Conservation (phyloP, 2,113 vertebrate genomes). For the Cyprinodon tularosa region DNA sequence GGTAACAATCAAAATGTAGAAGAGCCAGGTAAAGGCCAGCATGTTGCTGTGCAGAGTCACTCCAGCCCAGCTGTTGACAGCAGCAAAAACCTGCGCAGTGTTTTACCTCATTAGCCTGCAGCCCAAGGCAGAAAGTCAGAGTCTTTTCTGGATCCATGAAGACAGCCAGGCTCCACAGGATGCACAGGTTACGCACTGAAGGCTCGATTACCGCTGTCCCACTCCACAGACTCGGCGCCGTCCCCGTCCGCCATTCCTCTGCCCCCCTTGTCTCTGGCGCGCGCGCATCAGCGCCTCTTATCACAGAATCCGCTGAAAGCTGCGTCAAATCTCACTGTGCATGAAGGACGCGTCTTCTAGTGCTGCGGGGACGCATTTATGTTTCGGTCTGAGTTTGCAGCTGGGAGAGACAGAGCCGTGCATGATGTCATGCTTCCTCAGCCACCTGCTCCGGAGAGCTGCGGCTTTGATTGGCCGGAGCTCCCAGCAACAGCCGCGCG, state of each 20-base stretch:
- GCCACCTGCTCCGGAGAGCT: slow-evolving; percentile 46
- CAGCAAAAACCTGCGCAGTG: slow-evolving; percentile 20
- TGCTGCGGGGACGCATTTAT: slow-evolving; percentile 15
- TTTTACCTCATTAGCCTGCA: slow-evolving; percentile 72
- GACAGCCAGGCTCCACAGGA: slow-evolving; percentile 27
- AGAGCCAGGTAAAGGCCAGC: slow-evolving; percentile 40
- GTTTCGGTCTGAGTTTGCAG: slow-evolving; percentile 43
- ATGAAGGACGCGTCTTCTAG: not conserved
- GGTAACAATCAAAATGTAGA: not conserved
- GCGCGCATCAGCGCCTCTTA: slow-evolving; percentile 2
- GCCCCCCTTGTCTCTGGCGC: slow-evolving; percentile 1
- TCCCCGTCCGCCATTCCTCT: slow-evolving; percentile 71
- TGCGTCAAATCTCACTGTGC: slow-evolving; percentile 9
- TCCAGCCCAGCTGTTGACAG: slow-evolving; percentile 66
- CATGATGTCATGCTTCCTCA: slow-evolving; percentile 73
- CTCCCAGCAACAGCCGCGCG: slow-evolving; percentile 76
- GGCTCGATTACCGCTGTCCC: slow-evolving; percentile 63
- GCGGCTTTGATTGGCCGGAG: slow-evolving; percentile 72
- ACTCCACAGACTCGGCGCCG: slow-evolving; percentile 51
- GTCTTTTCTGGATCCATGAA: slow-evolving; percentile 79
- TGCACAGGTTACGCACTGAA: slow-evolving; percentile 34
- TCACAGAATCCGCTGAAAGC: not conserved
- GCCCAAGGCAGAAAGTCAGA: slow-evolving; percentile 74
- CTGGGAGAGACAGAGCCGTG: slow-evolving; percentile 29
- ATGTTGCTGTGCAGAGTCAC: slow-evolving; percentile 54